Evolutionary conservation across 2,113 vertebrate species (phyloP), one percentile per base, ranked within the genome.

Genomic region (Puma concolor): DNA sequence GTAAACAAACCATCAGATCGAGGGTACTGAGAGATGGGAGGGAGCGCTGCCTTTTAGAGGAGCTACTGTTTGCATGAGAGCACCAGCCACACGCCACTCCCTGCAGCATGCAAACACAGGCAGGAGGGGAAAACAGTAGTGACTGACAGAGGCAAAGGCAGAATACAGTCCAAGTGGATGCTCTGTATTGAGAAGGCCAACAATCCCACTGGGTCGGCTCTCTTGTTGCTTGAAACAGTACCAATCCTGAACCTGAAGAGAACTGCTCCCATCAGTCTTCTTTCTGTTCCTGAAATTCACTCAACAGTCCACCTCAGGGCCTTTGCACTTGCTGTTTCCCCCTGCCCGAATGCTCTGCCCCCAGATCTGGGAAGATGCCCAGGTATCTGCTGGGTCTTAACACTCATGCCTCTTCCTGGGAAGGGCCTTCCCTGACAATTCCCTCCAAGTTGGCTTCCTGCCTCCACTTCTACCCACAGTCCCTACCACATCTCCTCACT

Each of bases 91-190:
- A 7, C 0, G 1, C 5, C 8, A 27, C n/a, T 74, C 21, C 33
- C 23, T 10, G 79, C 6, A 69, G 21, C 9, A 1, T 15, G 36
- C 64, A 44, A 27, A 54, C 27, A 48, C 52, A n/a, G 85, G 71
- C 0, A 3, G 0, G 29, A 29, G 10, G 41, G 33, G 38, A 54
- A 38, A 31, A n/a, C 5, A 11, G 15, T 5, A 50, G 12, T 27
- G 48, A 41, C 36, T 25, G 33, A n/a, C 33, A 19, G 84, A 64
- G 52, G 15, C 66, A 41, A 17, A 66, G 50, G 44, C 33, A 54
- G 48, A 21, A 6, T 4, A 60, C 36, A 50, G 77, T 44, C 44
- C 36, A 41, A 13, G 44, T 1, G 41, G 91, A n/a, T 31, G 41
- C 41, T 77, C 72, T 76, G 41, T 76, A 15, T 27, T 69, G 29